phyloP scores from a whole-genome alignment of 2,888 invertebrate genomes.

The Omphaloscelis lunosa region DNA sequence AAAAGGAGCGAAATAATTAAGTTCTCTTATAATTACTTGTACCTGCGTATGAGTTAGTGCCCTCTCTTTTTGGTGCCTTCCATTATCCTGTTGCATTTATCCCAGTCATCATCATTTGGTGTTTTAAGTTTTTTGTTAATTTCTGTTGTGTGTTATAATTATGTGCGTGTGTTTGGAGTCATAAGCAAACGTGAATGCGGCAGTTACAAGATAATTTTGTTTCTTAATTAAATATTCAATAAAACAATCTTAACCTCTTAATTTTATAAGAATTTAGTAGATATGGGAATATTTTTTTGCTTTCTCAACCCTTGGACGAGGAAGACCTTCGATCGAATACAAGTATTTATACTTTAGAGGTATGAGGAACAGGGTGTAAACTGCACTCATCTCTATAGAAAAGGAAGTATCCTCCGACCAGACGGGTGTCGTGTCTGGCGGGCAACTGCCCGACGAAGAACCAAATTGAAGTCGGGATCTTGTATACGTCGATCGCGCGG shows the following conservation, averaged over 20 bases:
- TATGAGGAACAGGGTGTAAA: no score
- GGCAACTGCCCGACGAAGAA: no score
- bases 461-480: no score
- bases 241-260: neutral
- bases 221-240: neutral
- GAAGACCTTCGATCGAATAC: neutral
- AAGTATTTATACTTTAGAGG: neutral
- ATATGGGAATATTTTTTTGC: neutral
- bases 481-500: no score
- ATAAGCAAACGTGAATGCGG: conserved; percentile 12
- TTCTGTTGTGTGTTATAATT: conserved; percentile 53
- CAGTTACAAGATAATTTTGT: neutral
- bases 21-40: conserved; percentile 63
- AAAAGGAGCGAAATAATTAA: conserved; percentile 55
- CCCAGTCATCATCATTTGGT: conserved; percentile 66
- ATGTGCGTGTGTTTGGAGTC: conserved; percentile 42
- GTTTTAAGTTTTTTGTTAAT: conserved; percentile 59
- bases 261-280: neutral
- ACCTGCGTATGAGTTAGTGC: conserved; percentile 60
- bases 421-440: no score
- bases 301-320: neutral
- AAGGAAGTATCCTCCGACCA: no score
- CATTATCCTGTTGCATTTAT: conserved; percentile 65
- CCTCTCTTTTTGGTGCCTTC: conserved; percentile 57
- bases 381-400: no score